These are phyloP conservation scores for Trachelus tabidus DNA, from an alignment of 2,888 invertebrate genomes.

Conservation along the genomic window DNA sequence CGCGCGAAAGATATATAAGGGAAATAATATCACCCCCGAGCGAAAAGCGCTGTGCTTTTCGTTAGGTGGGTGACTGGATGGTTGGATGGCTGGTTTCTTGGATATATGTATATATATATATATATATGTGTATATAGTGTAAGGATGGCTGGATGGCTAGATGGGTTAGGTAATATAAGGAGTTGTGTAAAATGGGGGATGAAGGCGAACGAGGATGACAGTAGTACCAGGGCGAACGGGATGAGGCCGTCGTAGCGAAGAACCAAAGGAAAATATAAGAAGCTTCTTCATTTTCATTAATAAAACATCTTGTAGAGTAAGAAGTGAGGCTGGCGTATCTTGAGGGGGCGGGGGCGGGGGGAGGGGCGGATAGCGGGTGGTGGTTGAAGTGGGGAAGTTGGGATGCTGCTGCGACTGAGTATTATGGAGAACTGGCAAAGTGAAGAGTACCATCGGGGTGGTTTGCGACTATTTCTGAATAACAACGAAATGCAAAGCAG, in stretches of 20 bases:
- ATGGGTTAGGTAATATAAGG: slow-evolving; percentile 7
- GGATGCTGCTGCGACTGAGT: background rate
- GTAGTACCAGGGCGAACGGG: slow-evolving; percentile 22
- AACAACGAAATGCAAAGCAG: slow-evolving; percentile 57
- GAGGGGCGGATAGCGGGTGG: too few relatives aligned
- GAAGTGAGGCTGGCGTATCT: slow-evolving; percentile 6
- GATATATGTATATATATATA: slow-evolving; percentile 2
- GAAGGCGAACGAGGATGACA: slow-evolving; percentile 25
- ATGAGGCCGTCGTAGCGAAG: slow-evolving; percentile 21
- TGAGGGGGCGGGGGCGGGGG: background rate
- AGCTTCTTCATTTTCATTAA: slow-evolving; percentile 55
- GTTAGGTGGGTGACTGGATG: background rate
- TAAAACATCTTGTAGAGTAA: slow-evolving; percentile 46
- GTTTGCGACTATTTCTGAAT: slow-evolving; percentile 56
- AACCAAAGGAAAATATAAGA: slow-evolving; percentile 44
- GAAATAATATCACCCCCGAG: slow-evolving; percentile 23
- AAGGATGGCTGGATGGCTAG: slow-evolving; percentile 21
- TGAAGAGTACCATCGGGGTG: slow-evolving; percentile 17
- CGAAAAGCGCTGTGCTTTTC: background rate
- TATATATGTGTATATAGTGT: slow-evolving; percentile 7
- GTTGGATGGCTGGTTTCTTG: background rate
- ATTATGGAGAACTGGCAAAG: slow-evolving; percentile 1
- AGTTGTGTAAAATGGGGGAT: slow-evolving; percentile 10
- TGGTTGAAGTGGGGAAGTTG: background rate
- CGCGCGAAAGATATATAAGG: slow-evolving; percentile 13